A percentile compares a stretch with the other conserved stretches of the same genome.
phyloP scores from a whole-genome alignment of 2,888 invertebrate genomes.

The Tinea pellionella region DNA sequence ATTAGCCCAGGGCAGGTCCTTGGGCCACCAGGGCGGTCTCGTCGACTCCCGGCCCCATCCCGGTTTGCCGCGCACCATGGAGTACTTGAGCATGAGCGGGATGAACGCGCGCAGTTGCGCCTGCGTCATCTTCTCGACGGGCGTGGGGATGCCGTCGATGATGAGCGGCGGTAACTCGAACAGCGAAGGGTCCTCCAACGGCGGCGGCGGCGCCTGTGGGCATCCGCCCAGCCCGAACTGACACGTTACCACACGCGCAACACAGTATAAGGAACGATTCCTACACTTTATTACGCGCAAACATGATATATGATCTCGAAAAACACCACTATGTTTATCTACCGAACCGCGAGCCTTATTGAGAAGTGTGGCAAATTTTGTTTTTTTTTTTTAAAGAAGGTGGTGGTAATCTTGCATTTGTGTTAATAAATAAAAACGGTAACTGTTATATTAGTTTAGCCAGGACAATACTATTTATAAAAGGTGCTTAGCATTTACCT shows the following conservation, averaged over 20 bases:
- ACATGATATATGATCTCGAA: not conserved
- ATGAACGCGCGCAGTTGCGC: constrained; percentile 97
- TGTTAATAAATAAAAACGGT: too few species aligned
- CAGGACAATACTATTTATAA: too few species aligned
- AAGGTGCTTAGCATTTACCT: too few species aligned
- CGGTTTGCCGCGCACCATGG: constrained; percentile 95
- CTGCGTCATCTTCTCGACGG: constrained; percentile 99
- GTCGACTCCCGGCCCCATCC: constrained; percentile 98
- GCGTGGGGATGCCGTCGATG: constrained; percentile 97
- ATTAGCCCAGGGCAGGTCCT: constrained; percentile 98
- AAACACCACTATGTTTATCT: not conserved
- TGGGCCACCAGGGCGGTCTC: constrained; percentile 98
- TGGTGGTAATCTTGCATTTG: too few species aligned
- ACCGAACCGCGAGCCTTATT: too few species aligned
- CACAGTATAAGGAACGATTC: not conserved
- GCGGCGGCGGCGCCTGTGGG: constrained; percentile 59
- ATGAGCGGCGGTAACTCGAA: constrained; percentile 96
- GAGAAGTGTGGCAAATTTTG: too few species aligned
- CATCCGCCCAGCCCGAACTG: constrained; percentile 72
- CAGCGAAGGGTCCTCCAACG: constrained; percentile 89
- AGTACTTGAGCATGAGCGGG: constrained; percentile 97
- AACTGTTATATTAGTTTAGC: too few species aligned
- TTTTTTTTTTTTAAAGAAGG: too few species aligned
- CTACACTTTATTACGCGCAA: not conserved
- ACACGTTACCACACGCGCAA: constrained; percentile 44